These are phyloP conservation scores for Novumbra hubbsi DNA, from an alignment of 2,797 vertebrate species.

Conservation along the genomic window DNA sequence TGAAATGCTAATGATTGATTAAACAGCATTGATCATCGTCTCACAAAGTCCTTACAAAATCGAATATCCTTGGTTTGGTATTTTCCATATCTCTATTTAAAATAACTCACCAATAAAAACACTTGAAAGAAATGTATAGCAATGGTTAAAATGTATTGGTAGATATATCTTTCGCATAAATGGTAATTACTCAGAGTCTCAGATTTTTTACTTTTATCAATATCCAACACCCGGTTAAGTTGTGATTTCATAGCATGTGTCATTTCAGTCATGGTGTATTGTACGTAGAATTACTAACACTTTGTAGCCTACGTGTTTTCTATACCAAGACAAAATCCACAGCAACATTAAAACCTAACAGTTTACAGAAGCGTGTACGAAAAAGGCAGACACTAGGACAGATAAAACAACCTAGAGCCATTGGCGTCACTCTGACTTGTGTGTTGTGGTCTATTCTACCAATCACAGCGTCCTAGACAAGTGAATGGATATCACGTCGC, in stretches of 20 bases:
- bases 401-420: slow-evolving; percentile 32
- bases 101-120: background rate
- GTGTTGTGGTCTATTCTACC: slow-evolving; percentile 42
- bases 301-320: too few species aligned
- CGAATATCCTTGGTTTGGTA: background rate
- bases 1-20: background rate
- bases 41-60: background rate
- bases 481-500: slow-evolving; percentile 40
- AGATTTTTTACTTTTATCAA: too few species aligned
- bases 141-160: background rate
- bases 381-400: too few species aligned
- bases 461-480: slow-evolving; percentile 50
- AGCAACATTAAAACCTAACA: too few species aligned
- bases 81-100: background rate
- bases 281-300: too few species aligned
- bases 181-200: background rate
- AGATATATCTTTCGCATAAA: background rate
- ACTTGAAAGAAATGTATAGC: too few species aligned
- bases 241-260: too few species aligned
- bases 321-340: too few species aligned
- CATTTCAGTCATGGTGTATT: too few species aligned
- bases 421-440: slow-evolving; percentile 29
- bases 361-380: too few species aligned
- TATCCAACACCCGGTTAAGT: too few species aligned
- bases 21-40: background rate